Evolutionary conservation across 23 tunicate species (phyloP).

Genomic region (Styela plicata): DNA sequence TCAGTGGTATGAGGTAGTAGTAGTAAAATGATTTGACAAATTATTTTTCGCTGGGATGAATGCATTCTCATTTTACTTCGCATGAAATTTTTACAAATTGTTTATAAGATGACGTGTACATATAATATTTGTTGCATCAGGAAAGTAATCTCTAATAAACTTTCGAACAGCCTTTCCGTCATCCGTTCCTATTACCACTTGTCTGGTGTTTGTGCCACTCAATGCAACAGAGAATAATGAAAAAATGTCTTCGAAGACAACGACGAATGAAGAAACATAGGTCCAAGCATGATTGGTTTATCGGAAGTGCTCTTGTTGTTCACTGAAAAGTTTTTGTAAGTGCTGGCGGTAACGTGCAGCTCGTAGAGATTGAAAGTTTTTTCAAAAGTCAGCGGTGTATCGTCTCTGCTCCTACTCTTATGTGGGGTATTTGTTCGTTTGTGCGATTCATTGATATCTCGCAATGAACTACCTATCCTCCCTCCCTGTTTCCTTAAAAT

Average conservation of each 20-base stretch:
- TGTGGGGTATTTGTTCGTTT: no score
- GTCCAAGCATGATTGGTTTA: neutral
- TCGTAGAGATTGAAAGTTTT: neutral
- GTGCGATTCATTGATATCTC: no score
- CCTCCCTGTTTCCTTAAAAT: no score
- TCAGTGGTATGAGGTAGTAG: neutral
- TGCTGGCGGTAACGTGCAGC: neutral
- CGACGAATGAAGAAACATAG: neutral
- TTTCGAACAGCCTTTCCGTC: neutral
- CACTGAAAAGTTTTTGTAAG: neutral
- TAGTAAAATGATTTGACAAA: neutral
- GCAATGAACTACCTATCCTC: no score
- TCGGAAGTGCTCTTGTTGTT: neutral
- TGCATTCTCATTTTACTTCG: no score
- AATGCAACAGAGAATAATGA: neutral
- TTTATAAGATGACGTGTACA: no score
- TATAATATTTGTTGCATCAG: no score
- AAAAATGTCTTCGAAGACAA: neutral
- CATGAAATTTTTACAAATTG: no score
- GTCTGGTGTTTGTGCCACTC: neutral
- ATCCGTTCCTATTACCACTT: neutral
- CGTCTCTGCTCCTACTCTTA: no score
- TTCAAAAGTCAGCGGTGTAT: neutral
- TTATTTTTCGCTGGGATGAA: no score
- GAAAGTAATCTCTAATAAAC: neutral